These are phyloP conservation scores for Elachura formosa DNA, from an alignment of 2,113 vertebrate species.

Conservation along the genomic window DNA sequence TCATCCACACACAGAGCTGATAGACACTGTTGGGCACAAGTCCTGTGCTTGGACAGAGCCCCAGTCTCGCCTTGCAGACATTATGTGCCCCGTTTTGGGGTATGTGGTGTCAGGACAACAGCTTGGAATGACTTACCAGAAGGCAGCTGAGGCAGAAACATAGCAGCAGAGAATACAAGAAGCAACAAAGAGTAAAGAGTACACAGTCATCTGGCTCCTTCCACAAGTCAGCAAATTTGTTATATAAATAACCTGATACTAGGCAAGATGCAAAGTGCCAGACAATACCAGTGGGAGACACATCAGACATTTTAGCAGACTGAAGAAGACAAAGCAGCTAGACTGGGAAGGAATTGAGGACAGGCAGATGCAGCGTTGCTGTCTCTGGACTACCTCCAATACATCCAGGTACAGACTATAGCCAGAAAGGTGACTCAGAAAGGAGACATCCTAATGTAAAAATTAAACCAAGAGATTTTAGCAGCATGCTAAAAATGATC, in stretches of 20 bases:
- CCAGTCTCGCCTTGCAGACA: rapidly evolving
- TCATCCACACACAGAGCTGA: neutral
- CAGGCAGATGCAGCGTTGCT: neutral
- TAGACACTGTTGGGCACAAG: neutral
- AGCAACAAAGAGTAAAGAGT: neutral
- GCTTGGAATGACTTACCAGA: neutral
- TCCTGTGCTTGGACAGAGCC: neutral
- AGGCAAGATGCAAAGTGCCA: neutral
- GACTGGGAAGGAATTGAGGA: neutral
- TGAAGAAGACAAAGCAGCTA: neutral
- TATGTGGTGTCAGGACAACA: neutral
- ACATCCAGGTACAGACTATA: neutral
- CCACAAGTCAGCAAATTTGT: neutral
- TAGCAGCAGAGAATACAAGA: neutral
- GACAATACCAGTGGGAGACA: constrained; percentile 11
- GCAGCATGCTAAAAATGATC: neutral
- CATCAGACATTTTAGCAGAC: neutral
- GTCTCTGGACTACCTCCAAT: neutral
- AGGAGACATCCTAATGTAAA: neutral
- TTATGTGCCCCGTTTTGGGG: neutral
- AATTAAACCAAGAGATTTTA: neutral
- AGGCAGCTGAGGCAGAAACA: neutral
- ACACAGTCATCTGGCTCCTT: neutral
- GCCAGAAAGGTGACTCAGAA: constrained; percentile 7
- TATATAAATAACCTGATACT: neutral